A percentile compares a stretch with the other conserved stretches of the same genome.
Conservation (phyloP, 2,113 vertebrate genomes). For the Pseudorectes ferrugineus region DNA sequence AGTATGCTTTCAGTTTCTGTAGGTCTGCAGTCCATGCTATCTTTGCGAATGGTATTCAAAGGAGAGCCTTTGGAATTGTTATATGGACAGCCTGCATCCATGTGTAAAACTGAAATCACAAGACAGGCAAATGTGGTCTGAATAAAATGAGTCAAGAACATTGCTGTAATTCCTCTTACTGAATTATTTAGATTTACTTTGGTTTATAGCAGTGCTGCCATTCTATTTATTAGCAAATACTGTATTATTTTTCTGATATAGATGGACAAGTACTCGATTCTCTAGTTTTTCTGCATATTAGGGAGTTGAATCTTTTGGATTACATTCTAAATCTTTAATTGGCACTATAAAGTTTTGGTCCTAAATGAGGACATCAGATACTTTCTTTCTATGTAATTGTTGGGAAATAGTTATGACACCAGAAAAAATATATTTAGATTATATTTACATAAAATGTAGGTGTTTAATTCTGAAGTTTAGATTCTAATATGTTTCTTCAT, state of each 20-base stretch:
- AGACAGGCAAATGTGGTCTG: not conserved
- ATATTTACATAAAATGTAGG: not conserved
- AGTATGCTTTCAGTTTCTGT: not conserved
- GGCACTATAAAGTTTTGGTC: not conserved
- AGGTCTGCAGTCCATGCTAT: not conserved
- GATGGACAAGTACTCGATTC: not conserved
- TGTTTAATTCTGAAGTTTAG: not conserved
- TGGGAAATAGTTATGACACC: not conserved
- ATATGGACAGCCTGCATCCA: not conserved
- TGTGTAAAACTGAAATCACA: not conserved
- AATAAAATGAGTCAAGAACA: not conserved
- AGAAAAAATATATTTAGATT: not conserved
- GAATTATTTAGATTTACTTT: not conserved
- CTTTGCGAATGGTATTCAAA: not conserved
- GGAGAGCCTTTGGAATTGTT: not conserved
- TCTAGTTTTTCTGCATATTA: not conserved
- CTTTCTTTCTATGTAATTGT: not conserved
- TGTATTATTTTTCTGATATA: not conserved
- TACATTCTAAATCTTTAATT: not conserved
- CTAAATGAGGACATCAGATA: not conserved
- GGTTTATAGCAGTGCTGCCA: not conserved
- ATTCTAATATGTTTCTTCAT: not conserved
- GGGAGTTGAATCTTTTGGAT: not conserved
- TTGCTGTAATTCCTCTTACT: not conserved
- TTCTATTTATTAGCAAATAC: not conserved